Conservation (phyloP, 2,888 invertebrate species). For the Eupeodes latifasciatus region DNA sequence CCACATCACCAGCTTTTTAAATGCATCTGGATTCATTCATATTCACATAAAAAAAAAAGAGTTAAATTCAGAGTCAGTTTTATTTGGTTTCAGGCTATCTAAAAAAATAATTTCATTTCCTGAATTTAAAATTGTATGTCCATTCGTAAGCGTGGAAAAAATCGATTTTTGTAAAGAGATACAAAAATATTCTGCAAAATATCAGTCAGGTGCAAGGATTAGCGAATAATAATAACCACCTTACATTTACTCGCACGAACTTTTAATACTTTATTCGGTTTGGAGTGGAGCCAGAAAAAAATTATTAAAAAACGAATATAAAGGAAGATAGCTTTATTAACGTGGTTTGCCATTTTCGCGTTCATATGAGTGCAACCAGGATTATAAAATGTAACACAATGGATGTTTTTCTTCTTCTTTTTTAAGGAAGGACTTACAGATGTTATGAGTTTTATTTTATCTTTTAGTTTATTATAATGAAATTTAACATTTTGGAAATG, state of each 20-base stretch:
- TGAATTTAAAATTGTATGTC: neutral
- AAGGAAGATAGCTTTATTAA: slow-evolving; percentile 35
- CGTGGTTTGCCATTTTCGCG: slow-evolving; percentile 37
- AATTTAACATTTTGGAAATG: slow-evolving; percentile 11
- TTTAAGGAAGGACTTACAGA: slow-evolving; percentile 46
- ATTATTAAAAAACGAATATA: neutral
- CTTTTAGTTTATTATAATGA: slow-evolving; percentile 13
- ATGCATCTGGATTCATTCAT: slow-evolving; percentile 13
- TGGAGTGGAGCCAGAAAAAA: neutral
- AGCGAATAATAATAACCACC: slow-evolving; percentile 3
- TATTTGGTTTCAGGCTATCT: neutral
- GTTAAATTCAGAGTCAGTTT: neutral
- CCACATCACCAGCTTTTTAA: neutral
- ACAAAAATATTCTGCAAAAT: slow-evolving; percentile 10
- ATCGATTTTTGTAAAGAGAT: slow-evolving; percentile 14
- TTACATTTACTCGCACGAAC: neutral
- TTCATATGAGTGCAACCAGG: slow-evolving; percentile 19
- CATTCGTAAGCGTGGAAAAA: neutral
- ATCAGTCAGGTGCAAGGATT: slow-evolving; percentile 35
- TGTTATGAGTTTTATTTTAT: slow-evolving; percentile 36
- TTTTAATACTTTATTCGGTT: slow-evolving; percentile 1
- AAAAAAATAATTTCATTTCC: slow-evolving; percentile 13
- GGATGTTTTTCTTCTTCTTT: slow-evolving; percentile 33
- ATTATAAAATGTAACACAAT: slow-evolving; percentile 53
- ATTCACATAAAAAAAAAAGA: neutral